These are phyloP conservation scores for Lepeophtheirus salmonis DNA, from an alignment of 1,140 invertebrate species.

Conservation along the genomic window DNA sequence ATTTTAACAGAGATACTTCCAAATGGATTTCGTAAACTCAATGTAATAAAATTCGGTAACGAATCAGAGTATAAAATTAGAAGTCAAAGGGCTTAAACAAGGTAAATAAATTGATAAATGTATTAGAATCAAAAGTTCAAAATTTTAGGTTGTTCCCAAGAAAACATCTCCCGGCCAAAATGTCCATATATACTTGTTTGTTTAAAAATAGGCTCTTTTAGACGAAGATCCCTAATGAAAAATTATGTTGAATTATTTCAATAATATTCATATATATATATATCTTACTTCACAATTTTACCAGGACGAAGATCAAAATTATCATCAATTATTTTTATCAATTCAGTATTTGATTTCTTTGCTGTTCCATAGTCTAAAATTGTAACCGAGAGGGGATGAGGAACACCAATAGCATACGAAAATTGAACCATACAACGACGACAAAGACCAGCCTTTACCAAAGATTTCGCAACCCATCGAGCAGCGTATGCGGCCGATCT, in stretches of 20 bases:
- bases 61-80: too few relatives aligned
- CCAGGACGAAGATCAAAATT: constrained; percentile 97
- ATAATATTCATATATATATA: too few relatives aligned
- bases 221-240: constrained; percentile 77
- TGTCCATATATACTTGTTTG: constrained; percentile 93
- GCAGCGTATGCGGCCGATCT: constrained; percentile 88
- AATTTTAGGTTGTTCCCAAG: constrained; percentile 96
- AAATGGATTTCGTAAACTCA: too few relatives aligned
- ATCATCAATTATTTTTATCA: constrained; percentile 72
- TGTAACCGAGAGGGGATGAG: constrained; percentile 85
- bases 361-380: constrained; percentile 95
- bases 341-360: constrained; percentile 61
- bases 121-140: too few relatives aligned
- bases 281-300: constrained; percentile 92
- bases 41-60: too few relatives aligned
- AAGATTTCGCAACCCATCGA: constrained; percentile 59
- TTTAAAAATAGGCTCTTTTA: constrained; percentile 89
- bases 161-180: constrained; percentile 85
- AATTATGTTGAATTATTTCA: too few relatives aligned
- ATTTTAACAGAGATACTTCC: too few relatives aligned
- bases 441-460: constrained; percentile 40
- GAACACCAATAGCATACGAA: constrained; percentile 87
- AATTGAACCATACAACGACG: constrained; percentile 44
- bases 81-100: too few relatives aligned
- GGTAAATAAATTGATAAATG: too few relatives aligned